Evolutionary conservation across 2,888 invertebrate species (phyloP), one percentile per base, ranked within the genome.

Genomic region (Sinotaia quadrata): DNA sequence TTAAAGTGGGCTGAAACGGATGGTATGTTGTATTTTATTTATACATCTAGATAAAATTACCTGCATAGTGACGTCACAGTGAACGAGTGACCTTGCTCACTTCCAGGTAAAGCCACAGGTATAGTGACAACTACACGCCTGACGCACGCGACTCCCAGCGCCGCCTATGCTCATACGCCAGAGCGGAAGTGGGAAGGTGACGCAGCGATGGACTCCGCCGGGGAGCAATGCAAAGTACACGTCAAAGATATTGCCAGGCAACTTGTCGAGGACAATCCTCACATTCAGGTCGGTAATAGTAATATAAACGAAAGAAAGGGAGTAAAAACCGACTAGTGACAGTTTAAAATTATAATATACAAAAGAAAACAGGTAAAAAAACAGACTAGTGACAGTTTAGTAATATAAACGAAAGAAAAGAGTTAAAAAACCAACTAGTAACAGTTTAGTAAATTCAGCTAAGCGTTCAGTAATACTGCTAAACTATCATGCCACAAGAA

Each of bases 181-280:
- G 69, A 75, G n/a, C 68, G 83, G 18, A 63, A 76, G 36, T 83
- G 82, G 81, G 83, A 83, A 60, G 77, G 76, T 5, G 82, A 82
- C 63, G 59, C 67, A 0, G 66, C 76, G 34, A 71, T 76, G 58
- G 34, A 49, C 21, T 21, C 18, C n/a, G 44, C 15, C 8, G 37
- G 34, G 5, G 47, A 36, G 51, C 49, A 36, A 24, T 62, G 62
- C 51, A 47, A 47, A 24, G 24, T 8, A 24, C 7, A 8, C 12
- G 80, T 83, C 62, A 75, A 71, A 54, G 84, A 84, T 63, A 80
- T 84, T 24, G 80, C 81, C 12, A 58, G 67, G 8, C 84, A 84
- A 57, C 75, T 84, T 5, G 69, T 84, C 18, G 75, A 78, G 21
- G 77, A 82, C 41, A 59, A 62, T 18, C 62, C 68, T 7, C 49